Conservation (phyloP, 2,888 invertebrate genomes). For the Drosophila glabriapex region DNA sequence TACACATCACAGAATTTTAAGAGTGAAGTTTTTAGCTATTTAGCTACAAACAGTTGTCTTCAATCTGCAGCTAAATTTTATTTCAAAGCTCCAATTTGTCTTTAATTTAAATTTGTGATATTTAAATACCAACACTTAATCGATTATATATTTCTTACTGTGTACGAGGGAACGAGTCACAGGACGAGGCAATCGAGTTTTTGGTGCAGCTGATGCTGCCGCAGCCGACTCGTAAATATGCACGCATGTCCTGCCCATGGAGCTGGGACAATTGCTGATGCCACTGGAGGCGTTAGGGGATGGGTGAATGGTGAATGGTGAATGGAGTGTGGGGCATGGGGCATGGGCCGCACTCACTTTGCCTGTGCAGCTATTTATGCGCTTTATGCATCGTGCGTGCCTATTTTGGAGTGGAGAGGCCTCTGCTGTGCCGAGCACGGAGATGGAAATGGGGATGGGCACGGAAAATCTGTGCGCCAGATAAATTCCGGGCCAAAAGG, state of each 20-base stretch:
- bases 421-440: neutral
- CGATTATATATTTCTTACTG: neutral
- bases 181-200: constrained; percentile 76
- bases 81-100: neutral
- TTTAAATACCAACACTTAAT: neutral
- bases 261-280: constrained; percentile 57
- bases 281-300: constrained; percentile 5
- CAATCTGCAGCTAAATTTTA: no score
- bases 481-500: constrained; percentile 78
- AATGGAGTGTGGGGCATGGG: neutral
- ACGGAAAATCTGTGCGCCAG: constrained; percentile 78
- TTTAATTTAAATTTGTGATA: neutral
- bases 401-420: constrained; percentile 41
- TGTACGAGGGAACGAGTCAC: constrained; percentile 1
- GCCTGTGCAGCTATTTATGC: constrained; percentile 77
- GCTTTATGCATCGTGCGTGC: constrained; percentile 79
- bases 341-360: constrained; percentile 26
- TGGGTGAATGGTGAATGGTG: constrained; percentile 7
- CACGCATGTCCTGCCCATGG: constrained; percentile 76
- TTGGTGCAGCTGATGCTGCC: constrained; percentile 81
- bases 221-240: constrained; percentile 80
- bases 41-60: no score
- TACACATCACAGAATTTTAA: no score
- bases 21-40: neutral
- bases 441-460: neutral